Base-by-base conservation (phyloP, 2,888 invertebrate genomes). In the Cerastis rubricosa region DNA sequence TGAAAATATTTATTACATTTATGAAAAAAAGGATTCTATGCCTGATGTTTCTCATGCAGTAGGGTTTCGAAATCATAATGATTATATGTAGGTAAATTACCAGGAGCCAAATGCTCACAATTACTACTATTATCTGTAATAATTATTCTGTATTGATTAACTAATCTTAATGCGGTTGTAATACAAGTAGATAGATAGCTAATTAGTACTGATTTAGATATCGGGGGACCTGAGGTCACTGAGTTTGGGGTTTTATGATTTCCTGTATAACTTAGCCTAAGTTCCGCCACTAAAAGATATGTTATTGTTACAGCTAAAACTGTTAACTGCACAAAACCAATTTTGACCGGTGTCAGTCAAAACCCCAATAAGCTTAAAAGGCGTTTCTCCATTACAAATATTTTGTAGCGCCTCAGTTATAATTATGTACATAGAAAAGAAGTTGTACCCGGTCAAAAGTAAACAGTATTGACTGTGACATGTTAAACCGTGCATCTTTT, bases 131-230 rank as follows among this genome's bases (percentile, higher is more conserved):
- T 80, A 71, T 71, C 72, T 19, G 19, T 14, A 17, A 49, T 57
- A 57, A 57, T 49, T 64, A 49, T n/a, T 71, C 5, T 43, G 54
- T 80, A 63, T 70, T 63, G 29, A 77, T 40, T 29, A 79, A 71
- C 29, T 80, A 40, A 61, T 77, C 81, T 49, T 65, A 74, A 80
- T 78, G 64, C 29, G 43, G 29, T 64, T 80, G 29, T 78, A 57
- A 43, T 74, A 72, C 80, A 63, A 40, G 45, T 63, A 29, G 9
- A 7, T 43, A 14, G 22, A n/a, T 22, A 64, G 11, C 12, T 64
- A 54, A 73, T 80, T 78, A 73, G n/a, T 57, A 63, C 47, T n/a
- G 22, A 74, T 73, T 78, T 57, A 64, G 35, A 11, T 49, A 49
- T 73, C 54, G n/a, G 14, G 64, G 47, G 54, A 25, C 25, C 40